Base-by-base conservation (phyloP, 2,797 vertebrate species). In the Neosilurus hyrtlii region DNA sequence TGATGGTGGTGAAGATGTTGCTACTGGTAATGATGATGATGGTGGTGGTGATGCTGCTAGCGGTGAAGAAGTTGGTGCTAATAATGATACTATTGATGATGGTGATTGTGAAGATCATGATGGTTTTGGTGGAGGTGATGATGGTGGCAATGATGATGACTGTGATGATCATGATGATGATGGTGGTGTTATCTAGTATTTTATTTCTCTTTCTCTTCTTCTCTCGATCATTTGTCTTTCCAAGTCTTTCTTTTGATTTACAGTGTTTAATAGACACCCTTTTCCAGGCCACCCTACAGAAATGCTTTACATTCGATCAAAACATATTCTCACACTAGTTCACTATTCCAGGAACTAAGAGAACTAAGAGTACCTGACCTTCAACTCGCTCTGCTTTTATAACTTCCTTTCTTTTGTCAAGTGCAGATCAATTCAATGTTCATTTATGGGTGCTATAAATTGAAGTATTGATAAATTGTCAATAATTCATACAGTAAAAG, bases 391-490 rank as follows among this genome's bases (percentile, higher is more conserved):
- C 11, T n/a, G 30, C 37, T 62, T 62, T 61, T 65, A 65, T n/a
- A 14, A 73, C 61, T 26, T 35, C 20, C 20, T 75, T 78, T 51
- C 14, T 75, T 61, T 49, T 49, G 51, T 56, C 81, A 30, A 54
- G 62, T 15, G 20, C 61, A 75, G 61, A 75, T 75, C 52, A 43
- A 82, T 82, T 24, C 20, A 37, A 4, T 65, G 49, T 73, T 24
- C 26, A 22, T 74, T 74, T 66, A 54, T 30, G 35, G 54, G 14
- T 15, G 35, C 67, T 62, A 52, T 26, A 71, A 66, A 71, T 59
- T 80, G 77, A 74, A 26, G 11, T 74, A 80, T 84, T 66, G 82
- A 80, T 84, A 43, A 74, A 49, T 18, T 26, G 68, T 84, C 82
- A 84, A 67, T 84, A 73, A 80, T 84, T 80, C 20, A 84, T 80